A percentile compares a stretch with the other conserved stretches of the same genome.
Conservation (phyloP, 2,113 vertebrate genomes). For the Lathamus discolor region DNA sequence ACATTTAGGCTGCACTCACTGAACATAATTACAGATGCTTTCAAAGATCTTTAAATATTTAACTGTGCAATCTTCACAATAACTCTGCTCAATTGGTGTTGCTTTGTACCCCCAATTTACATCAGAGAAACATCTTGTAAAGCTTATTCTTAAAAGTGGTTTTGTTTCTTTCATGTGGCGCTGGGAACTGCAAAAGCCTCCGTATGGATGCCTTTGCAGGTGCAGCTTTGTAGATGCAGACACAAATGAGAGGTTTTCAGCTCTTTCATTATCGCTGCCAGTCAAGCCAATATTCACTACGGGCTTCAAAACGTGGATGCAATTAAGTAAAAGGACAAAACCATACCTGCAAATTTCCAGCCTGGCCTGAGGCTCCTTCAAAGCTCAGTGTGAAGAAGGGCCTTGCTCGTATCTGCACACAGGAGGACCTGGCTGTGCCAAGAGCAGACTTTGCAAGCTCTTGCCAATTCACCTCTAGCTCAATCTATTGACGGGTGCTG, state of each 20-base stretch:
- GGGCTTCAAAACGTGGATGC: background rate
- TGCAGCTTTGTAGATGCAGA: constrained; percentile 44
- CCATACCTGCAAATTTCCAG: constrained; percentile 11
- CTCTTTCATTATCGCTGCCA: constrained; percentile 22
- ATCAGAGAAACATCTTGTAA: background rate
- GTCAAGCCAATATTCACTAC: background rate
- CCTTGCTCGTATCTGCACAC: background rate
- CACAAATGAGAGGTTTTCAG: constrained; percentile 15
- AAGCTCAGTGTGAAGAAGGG: background rate
- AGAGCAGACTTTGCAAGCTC: background rate
- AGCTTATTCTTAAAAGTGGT: background rate
- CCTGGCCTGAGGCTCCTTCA: background rate
- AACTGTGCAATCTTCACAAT: background rate
- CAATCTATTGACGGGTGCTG: background rate
- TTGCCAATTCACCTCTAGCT: constrained; percentile 34
- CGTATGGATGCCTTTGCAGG: background rate
- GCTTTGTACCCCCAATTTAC: background rate
- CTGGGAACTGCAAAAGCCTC: background rate
- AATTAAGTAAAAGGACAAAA: constrained; percentile 38
- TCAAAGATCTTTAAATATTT: constrained; percentile 40
- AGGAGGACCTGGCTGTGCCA: background rate
- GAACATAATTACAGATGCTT: constrained; percentile 11
- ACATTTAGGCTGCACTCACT: background rate
- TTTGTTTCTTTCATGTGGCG: constrained; percentile 9
- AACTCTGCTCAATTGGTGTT: background rate